phyloP scores from a whole-genome alignment of 92 coral and sea anemone genomes.

The Siderastrea radians region DNA sequence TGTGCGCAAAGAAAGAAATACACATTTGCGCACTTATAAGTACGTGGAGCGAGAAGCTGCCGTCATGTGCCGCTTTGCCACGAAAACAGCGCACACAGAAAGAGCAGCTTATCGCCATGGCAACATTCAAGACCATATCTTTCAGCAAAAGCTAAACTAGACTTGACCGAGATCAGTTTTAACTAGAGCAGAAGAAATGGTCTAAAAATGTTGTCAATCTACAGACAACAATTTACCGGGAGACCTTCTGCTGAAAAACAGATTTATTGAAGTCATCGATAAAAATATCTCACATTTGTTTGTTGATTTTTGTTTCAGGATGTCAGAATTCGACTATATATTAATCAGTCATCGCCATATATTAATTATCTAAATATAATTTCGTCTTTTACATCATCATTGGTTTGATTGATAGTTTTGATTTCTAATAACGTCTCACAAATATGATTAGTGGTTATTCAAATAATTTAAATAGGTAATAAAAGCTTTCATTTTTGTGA shows the following conservation, averaged over 20 bases:
- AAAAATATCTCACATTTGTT: constrained; percentile 25
- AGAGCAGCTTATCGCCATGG: constrained; percentile 37
- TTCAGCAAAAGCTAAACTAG: constrained; percentile 57
- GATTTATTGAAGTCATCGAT: constrained; percentile 48
- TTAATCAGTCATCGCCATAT: constrained; percentile 31
- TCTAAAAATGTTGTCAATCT: constrained; percentile 86
- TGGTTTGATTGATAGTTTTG: constrained; percentile 9
- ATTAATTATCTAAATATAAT: constrained; percentile 12
- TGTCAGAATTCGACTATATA: constrained; percentile 24
- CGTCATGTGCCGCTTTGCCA: background rate
- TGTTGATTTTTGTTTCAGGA: constrained; percentile 2
- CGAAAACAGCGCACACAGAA: background rate
- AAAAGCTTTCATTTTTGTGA: background rate
- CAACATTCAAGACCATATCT: constrained; percentile 98
- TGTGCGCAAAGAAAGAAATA: background rate
- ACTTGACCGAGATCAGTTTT: constrained; percentile 24
- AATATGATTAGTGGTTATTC: background rate
- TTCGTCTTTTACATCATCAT: background rate
- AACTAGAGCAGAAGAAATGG: constrained; percentile 74
- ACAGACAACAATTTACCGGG: constrained; percentile 49
- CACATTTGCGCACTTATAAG: background rate
- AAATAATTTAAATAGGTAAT: background rate
- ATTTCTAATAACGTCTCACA: constrained; percentile 6
- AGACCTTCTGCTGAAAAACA: constrained; percentile 41
- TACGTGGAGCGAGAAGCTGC: background rate